Evolutionary conservation across 2,888 invertebrate species (phyloP).

Genomic region (Rosalia funebris): DNA sequence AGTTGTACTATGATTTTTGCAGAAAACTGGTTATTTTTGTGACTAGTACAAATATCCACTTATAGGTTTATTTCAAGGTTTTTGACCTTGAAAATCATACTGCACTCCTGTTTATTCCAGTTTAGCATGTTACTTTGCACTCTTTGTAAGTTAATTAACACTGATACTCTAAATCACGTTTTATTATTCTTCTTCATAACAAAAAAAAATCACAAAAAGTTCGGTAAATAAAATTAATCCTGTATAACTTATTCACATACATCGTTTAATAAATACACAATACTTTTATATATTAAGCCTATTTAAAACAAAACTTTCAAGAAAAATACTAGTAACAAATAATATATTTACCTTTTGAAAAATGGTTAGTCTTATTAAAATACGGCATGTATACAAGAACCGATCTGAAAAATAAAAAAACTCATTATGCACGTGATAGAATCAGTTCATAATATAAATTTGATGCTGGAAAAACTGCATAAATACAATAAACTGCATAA

Average conservation of each 20-base stretch:
- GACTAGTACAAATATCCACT: too few relatives aligned
- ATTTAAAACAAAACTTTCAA: not conserved
- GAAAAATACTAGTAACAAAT: not conserved
- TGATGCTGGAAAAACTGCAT: too few relatives aligned
- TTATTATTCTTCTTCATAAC: slow-evolving; percentile 8
- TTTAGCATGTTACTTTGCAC: too few relatives aligned
- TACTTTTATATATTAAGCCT: not conserved
- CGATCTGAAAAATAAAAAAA: slow-evolving; percentile 15
- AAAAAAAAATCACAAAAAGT: slow-evolving; percentile 3
- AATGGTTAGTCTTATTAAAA: slow-evolving; percentile 16
- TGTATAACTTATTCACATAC: not conserved
- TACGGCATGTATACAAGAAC: not conserved
- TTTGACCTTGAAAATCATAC: too few relatives aligned
- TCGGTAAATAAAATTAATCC: not conserved
- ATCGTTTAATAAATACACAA: not conserved
- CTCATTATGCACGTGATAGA: too few relatives aligned
- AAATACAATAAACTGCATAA: too few relatives aligned
- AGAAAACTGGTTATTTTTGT: too few relatives aligned
- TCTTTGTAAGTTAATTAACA: too few relatives aligned
- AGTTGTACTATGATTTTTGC: too few relatives aligned
- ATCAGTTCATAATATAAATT: too few relatives aligned
- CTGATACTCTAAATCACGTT: not conserved
- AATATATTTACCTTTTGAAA: slow-evolving; percentile 2
- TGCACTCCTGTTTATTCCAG: too few relatives aligned
- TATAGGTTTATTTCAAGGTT: too few relatives aligned